These are phyloP conservation scores for Hoplodrina blanda DNA, from an alignment of 2,888 invertebrate species.

Conservation along the genomic window DNA sequence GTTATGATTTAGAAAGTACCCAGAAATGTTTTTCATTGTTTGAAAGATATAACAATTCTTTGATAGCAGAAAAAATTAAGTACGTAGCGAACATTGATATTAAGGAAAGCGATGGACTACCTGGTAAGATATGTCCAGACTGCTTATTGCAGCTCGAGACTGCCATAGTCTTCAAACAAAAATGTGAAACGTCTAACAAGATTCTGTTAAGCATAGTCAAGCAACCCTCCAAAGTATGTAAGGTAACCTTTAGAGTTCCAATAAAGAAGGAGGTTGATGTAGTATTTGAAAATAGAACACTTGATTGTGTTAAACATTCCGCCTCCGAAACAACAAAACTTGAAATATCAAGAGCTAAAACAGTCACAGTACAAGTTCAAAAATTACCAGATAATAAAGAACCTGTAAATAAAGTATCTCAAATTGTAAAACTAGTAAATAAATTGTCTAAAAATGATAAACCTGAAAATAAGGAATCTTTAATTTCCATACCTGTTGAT, in stretches of 20 bases:
- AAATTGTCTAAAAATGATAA: neutral
- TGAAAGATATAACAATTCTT: slow-evolving; percentile 73
- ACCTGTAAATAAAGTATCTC: neutral
- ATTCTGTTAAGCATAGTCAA: slow-evolving; percentile 62
- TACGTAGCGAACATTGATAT: slow-evolving; percentile 78
- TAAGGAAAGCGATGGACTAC: slow-evolving; percentile 77
- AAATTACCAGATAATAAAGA: neutral
- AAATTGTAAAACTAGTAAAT: neutral
- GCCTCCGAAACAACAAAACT: slow-evolving; percentile 7
- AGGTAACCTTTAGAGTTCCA: slow-evolving; percentile 31
- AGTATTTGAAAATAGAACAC: slow-evolving; percentile 1
- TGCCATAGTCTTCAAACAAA: slow-evolving; percentile 78
- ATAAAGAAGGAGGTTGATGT: slow-evolving; percentile 35
- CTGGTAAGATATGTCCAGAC: slow-evolving; percentile 77
- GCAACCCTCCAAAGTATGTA: slow-evolving; percentile 24
- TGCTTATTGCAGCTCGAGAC: slow-evolving; percentile 80
- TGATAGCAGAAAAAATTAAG: slow-evolving; percentile 77
- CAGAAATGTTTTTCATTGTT: slow-evolving; percentile 76
- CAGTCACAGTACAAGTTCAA: neutral
- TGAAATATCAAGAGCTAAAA: slow-evolving; percentile 5
- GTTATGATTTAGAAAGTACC: slow-evolving; percentile 56
- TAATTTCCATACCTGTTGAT: neutral
- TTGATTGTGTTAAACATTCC: neutral
- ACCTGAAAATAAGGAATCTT: neutral
- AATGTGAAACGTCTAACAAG: slow-evolving; percentile 78